Evolutionary conservation across 2,888 invertebrate genomes (phyloP), one percentile per base, ranked within the genome.

Genomic region (Lasioglossum lativentre): DNA sequence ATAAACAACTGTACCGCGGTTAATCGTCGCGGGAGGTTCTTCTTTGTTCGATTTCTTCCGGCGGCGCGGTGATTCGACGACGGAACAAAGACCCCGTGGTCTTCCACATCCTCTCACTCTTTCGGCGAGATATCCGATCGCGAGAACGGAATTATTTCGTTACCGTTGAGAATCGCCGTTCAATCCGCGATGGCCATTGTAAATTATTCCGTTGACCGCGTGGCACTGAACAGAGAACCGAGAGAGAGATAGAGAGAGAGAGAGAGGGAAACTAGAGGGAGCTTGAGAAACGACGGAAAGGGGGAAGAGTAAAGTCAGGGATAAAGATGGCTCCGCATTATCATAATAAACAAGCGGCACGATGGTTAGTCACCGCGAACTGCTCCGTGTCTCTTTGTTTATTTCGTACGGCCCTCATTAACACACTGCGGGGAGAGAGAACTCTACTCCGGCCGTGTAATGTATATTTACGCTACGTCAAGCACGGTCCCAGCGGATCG

Each of bases 251-350:
- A n/a, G 75, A 78, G 16, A 52, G 56, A 45, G 30, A 70, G 56
- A 45, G 30, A 71, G 63, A 74, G 79, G 73, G 75, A 78, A 23
- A 52, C 23, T 5, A 23, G 2, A 30, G 27, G 27, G 80, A 71
- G n/a, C n/a, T n/a, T n/a, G n/a, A n/a, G 75, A 47, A 66, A 75
- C 71, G 72, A 34, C n/a, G 56, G 75, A 30, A 72, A 23, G 23
- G 81, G 68, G 80, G 73, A 76, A 80, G 81, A 81, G 81, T 82
- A 87, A 83, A 85, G 89, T 81, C 85, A 78, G 78, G 89, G 86
- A 89, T 90, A 91, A 90, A 91, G 90, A 91, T 89, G 91, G 91
- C 88, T 83, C 78, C 86, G 88, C 90, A 91, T 91, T 91, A 91
- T 91, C 90, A 91, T 90, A 91, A 91, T 90, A 91, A 91, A 91